These are phyloP conservation scores for Crocodylus rhombifer DNA, from an alignment of 2,797 vertebrate genomes.

Conservation along the genomic window DNA sequence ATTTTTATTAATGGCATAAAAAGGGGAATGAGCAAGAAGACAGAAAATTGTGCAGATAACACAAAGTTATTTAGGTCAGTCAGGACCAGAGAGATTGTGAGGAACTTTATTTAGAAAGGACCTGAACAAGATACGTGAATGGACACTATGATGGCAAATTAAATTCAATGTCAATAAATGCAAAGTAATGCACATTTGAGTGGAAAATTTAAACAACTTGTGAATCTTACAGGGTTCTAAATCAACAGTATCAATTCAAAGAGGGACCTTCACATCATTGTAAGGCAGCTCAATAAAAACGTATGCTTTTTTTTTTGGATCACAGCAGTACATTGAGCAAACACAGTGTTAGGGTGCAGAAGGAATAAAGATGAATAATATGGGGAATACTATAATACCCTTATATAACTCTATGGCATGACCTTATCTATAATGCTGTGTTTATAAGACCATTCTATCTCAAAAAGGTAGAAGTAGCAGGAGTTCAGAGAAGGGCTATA, in stretches of 20 bases:
- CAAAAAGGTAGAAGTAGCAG: neutral
- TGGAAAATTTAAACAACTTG: neutral
- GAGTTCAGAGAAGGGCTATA: neutral
- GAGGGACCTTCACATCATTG: neutral
- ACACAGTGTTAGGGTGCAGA: fast-evolving
- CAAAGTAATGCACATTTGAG: neutral
- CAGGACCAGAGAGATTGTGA: neutral
- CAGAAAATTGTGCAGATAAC: neutral
- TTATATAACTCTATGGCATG: neutral
- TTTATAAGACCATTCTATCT: too few species aligned
- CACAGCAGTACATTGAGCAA: fast-evolving
- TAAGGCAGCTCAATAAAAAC: fast-evolving
- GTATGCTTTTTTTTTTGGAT: neutral
- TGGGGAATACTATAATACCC: fast-evolving
- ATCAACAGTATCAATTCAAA: neutral
- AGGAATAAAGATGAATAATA: fast-evolving
- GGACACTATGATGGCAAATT: neutral
- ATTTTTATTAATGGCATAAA: neutral
- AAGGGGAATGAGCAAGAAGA: neutral
- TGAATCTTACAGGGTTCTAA: neutral
- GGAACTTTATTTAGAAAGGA: neutral
- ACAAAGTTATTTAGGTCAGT: conserved; percentile 10
- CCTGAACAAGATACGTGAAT: fast-evolving
- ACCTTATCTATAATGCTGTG: too few species aligned
- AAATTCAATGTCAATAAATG: neutral